These are phyloP conservation scores for Fregetta grallaria DNA, from an alignment of 2,113 vertebrate species.

Conservation along the genomic window DNA sequence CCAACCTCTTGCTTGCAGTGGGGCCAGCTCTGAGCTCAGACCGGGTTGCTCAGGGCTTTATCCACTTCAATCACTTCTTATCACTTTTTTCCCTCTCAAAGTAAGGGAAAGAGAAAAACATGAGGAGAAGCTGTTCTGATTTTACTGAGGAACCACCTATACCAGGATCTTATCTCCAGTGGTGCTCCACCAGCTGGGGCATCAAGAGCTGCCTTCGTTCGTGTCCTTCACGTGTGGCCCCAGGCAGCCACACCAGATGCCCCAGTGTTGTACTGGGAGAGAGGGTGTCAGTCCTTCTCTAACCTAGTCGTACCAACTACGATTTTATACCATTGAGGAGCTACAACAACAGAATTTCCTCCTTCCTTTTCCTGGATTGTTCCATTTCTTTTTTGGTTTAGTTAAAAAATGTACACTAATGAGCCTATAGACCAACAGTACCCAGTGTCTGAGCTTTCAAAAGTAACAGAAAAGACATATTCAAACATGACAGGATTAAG, in stretches of 20 bases:
- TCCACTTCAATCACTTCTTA: neutral
- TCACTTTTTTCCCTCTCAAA: neutral
- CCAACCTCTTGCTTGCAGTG: rapidly evolving
- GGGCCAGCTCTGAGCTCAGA: neutral
- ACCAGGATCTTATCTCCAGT: neutral
- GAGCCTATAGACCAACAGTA: neutral
- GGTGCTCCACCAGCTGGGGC: neutral
- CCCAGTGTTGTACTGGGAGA: neutral
- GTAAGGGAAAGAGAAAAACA: neutral
- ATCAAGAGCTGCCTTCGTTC: neutral
- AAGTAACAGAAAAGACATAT: neutral
- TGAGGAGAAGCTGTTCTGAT: neutral
- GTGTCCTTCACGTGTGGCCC: rapidly evolving
- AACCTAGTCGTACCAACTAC: neutral
- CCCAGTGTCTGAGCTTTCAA: neutral
- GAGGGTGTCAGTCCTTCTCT: no score
- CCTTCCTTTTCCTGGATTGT: neutral
- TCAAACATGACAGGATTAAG: neutral
- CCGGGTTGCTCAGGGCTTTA: neutral
- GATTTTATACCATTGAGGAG: neutral
- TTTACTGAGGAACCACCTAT: neutral
- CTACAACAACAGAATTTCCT: neutral
- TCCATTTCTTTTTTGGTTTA: neutral
- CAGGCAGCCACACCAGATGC: neutral
- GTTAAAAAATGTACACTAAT: neutral